Conservation (phyloP, 2,797 vertebrate species). For the Hydrolagus colliei region DNA sequence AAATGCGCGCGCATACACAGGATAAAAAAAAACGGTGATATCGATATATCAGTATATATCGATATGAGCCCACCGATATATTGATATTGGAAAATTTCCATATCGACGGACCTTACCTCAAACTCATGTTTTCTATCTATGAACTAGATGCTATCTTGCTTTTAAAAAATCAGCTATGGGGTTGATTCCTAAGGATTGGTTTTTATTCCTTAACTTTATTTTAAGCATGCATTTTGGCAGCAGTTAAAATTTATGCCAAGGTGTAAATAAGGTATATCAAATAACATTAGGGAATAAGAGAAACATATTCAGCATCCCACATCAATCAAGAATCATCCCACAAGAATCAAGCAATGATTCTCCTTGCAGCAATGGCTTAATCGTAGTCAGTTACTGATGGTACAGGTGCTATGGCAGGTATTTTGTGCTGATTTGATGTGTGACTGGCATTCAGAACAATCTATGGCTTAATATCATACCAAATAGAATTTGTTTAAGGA, state of each 20-base stretch:
- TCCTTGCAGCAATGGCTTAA: not conserved
- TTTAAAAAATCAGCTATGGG: too few relatives aligned
- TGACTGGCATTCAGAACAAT: constrained; percentile 10
- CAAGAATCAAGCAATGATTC: not conserved
- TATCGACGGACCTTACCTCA: too few relatives aligned
- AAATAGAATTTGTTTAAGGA: not conserved
- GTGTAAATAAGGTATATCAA: not conserved
- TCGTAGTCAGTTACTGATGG: not conserved
- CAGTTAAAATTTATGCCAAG: not conserved
- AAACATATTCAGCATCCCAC: not conserved
- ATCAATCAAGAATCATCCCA: not conserved
- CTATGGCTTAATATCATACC: not conserved
- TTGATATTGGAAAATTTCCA: too few relatives aligned
- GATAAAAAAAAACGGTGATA: too few relatives aligned
- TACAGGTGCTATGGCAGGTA: not conserved
- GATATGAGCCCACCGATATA: too few relatives aligned
- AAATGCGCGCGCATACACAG: too few relatives aligned
- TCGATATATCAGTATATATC: too few relatives aligned
- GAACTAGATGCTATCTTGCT: too few relatives aligned
- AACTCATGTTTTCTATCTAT: too few relatives aligned
- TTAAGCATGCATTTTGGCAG: not conserved
- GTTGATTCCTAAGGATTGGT: too few relatives aligned
- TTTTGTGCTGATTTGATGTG: not conserved
- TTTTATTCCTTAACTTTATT: not conserved
- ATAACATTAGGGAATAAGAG: not conserved